Evolutionary conservation across 2,888 invertebrate genomes (phyloP), one percentile per base, ranked within the genome.

Genomic region (Thymelicus lineola): DNA sequence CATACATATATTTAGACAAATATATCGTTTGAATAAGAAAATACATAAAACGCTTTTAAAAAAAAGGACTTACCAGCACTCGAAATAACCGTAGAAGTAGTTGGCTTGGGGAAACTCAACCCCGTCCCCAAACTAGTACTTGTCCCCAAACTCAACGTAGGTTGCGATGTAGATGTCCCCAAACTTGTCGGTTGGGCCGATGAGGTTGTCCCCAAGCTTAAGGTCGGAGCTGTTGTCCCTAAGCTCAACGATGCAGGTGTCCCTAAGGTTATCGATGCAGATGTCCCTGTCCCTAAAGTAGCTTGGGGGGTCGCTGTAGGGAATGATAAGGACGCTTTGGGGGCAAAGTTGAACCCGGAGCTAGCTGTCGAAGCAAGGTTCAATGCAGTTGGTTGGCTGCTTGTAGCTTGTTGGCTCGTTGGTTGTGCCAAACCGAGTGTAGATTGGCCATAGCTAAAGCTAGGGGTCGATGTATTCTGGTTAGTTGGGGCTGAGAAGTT

Each of bases 21-120:
- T 36, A 36, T 36, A 6, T 36, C 36, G 7, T 38, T 38, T 38
- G 6, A 38, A 38, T 38, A 38, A 0, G 12, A 42, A 12, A 28
- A 28, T 5, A 28, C 10, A 42, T 42, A 42, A 42, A 42, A 10
- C 1, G 42, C 10, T 4, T 42, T 10, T 42, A 42, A 42, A 2
- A 12, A 38, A 6, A 38, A 38, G 28, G 5, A 77, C 82, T 77
- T 48, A 84, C 84, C 77, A 46, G 79, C 71, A 12, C 78, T 77
- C 17, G 80, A 77, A 35, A 80, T 76, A 9, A 81, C 70, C 0
- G 82, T 71, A 1, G 82, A 71, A 4, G 79, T 76, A 0, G 82
- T 74, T 0, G 85, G 75, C 68, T 85, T 86, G 0, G 75, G 71
- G 60, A 81, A 80, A 10, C 73, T 53, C 28, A 77, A 14, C 28